phyloP scores from a whole-genome alignment of 2,888 invertebrate genomes.

The Osedax fenrisi region DNA sequence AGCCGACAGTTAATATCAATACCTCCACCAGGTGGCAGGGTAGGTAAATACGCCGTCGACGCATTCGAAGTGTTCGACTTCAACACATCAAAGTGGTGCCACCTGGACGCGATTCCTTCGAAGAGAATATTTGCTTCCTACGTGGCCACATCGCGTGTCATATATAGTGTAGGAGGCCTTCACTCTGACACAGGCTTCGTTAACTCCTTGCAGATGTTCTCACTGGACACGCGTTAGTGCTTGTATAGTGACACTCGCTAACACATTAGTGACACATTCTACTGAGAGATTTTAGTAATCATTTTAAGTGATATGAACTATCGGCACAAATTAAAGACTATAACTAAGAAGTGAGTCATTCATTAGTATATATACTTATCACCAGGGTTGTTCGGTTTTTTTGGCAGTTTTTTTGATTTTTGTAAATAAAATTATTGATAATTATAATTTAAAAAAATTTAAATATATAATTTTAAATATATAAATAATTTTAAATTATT shows the following conservation, averaged over 20 bases:
- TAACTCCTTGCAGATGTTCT: slow-evolving; percentile 44
- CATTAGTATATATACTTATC: too few species aligned
- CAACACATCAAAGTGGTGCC: slow-evolving; percentile 41
- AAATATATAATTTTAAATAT: too few species aligned
- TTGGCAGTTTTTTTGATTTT: too few species aligned
- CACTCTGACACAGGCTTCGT: slow-evolving; percentile 45
- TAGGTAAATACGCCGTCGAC: slow-evolving; percentile 43
- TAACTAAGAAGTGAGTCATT: too few species aligned
- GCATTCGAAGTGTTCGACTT: slow-evolving; percentile 48
- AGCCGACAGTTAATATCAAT: too few species aligned
- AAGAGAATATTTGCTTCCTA: slow-evolving; percentile 48
- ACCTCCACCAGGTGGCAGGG: slow-evolving; percentile 48
- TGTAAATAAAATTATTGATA: too few species aligned
- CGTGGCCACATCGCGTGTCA: slow-evolving; percentile 40
- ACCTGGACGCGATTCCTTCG: slow-evolving; percentile 43
- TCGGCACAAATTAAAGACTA: too few species aligned
- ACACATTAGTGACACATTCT: background rate
- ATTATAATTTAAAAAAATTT: too few species aligned
- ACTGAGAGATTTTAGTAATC: background rate
- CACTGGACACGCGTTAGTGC: slow-evolving; percentile 41
- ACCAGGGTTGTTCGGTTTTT: too few species aligned
- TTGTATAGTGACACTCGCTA: background rate
- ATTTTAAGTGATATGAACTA: too few species aligned
- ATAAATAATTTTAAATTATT: too few species aligned
- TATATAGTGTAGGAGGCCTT: slow-evolving; percentile 47